Evolutionary conservation across 2,888 invertebrate genomes (phyloP), one percentile per base, ranked within the genome.

Genomic region (Teinopalpus imperialis): DNA sequence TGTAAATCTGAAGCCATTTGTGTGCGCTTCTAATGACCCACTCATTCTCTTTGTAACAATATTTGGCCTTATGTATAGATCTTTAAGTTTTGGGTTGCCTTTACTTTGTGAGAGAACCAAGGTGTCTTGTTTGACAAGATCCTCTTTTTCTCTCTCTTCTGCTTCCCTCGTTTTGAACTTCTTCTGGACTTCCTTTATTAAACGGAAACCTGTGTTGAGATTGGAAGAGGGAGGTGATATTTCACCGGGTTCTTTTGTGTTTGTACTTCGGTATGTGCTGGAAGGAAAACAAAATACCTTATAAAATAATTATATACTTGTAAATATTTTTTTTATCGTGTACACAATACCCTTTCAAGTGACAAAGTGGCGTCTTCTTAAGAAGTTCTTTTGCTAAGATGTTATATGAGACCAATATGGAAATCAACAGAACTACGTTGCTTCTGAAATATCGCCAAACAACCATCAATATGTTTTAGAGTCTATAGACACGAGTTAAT

Each of bases 111-210:
- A 97, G 20, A 99, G 88, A 20, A 99, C 91, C 29, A 99, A 86
- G 13, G 97, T 97, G 80, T 99, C 99, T 79, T 99, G 99, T 85
- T 99, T 99, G 0, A 99, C 98, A 53, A 99, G 92, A 87, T 99
- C 98, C 79, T 99, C 99, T 63, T 98, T 98, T 76, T 99, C 99
- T 41, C 97, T 92, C 77, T 99, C 99, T 77, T 99, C 99, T 0
- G 98, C 98, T 81, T 99, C 99, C 53, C 99, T 91, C 0, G 98
- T 98, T 83, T 98, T 98, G 81, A 97, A 99, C 69, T 97, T 97
- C 81, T 99, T 98, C 89, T 99, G 99, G 18, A 98, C 97, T 88
- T 99, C 99, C 81, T 99, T 99, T 64, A 99, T 99, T 42, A 99
- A 90, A 56, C 99, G 93, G 86, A 98, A 98, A 16, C 98, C 98